These are phyloP conservation scores for Drosophila micromelanica DNA, from an alignment of 1,140 invertebrate genomes.

Conservation along the genomic window DNA sequence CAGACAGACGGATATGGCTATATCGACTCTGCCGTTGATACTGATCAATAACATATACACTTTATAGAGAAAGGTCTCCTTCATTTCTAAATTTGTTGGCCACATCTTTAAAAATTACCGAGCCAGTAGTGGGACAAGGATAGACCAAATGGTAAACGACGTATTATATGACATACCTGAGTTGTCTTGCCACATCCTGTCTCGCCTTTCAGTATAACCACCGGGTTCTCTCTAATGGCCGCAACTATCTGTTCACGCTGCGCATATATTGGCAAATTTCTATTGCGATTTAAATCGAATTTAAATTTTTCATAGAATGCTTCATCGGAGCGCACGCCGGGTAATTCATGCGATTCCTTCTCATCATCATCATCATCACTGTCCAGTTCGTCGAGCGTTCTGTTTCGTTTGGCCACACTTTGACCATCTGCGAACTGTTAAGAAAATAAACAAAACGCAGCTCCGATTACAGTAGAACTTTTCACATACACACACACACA, in stretches of 20 bases:
- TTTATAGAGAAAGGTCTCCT: neutral
- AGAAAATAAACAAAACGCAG: constrained; percentile 15
- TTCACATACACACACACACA: neutral
- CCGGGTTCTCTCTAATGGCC: constrained; percentile 59
- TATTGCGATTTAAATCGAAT: constrained; percentile 69
- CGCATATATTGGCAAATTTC: constrained; percentile 66
- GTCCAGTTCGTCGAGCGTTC: constrained; percentile 62
- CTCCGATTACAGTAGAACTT: constrained; percentile 5
- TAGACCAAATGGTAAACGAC: neutral
- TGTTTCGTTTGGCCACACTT: neutral
- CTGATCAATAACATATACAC: neutral
- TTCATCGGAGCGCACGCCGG: constrained; percentile 50
- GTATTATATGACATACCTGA: constrained; percentile 85
- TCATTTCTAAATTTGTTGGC: no score
- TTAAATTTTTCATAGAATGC: constrained; percentile 61
- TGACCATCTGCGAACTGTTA: neutral
- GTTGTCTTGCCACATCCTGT: constrained; percentile 93
- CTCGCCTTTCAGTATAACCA: constrained; percentile 77
- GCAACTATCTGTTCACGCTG: constrained; percentile 59
- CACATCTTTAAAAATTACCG: neutral
- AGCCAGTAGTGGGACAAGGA: neutral
- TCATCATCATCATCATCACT: constrained; percentile 58
- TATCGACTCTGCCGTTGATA: no score
- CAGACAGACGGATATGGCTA: no score
- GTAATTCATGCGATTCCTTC: constrained; percentile 21